A percentile compares a stretch with the other conserved stretches of the same genome.
These are phyloP conservation scores for Eonycteris spelaea DNA, from an alignment of 2,113 vertebrate species.

Conservation along the genomic window DNA sequence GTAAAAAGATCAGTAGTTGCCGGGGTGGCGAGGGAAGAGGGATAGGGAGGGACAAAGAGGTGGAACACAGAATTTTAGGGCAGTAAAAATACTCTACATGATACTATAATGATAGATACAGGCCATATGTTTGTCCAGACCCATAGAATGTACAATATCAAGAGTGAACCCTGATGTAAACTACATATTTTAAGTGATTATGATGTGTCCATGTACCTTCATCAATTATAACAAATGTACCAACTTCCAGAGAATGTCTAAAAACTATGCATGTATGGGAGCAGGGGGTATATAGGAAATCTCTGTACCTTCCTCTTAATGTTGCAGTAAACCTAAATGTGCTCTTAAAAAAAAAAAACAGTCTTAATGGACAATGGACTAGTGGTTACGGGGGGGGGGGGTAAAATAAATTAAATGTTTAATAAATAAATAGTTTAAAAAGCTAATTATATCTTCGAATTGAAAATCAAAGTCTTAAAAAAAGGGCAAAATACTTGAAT, in stretches of 20 bases:
- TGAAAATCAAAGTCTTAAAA: background rate
- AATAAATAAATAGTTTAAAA: too few species aligned
- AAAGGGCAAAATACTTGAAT: background rate
- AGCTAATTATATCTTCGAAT: too few species aligned
- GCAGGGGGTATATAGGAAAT: background rate
- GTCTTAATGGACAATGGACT: background rate
- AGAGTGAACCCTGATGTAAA: background rate
- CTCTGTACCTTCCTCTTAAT: background rate
- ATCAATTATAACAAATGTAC: background rate
- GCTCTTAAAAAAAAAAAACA: background rate
- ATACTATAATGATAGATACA: background rate
- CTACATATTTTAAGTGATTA: background rate
- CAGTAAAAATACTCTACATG: background rate
- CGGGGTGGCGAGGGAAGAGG: background rate
- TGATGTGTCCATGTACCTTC: background rate
- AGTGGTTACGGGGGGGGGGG: too few species aligned
- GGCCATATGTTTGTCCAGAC: background rate
- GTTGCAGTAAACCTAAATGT: background rate
- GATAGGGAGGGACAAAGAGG: background rate
- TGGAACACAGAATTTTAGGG: background rate
- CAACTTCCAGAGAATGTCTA: background rate
- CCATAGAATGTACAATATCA: background rate
- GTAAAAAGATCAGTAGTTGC: background rate
- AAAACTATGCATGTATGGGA: background rate
- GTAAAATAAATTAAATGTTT: too few species aligned